Base-by-base conservation (phyloP, 2,888 invertebrate species). In the Pheosia tremula region DNA sequence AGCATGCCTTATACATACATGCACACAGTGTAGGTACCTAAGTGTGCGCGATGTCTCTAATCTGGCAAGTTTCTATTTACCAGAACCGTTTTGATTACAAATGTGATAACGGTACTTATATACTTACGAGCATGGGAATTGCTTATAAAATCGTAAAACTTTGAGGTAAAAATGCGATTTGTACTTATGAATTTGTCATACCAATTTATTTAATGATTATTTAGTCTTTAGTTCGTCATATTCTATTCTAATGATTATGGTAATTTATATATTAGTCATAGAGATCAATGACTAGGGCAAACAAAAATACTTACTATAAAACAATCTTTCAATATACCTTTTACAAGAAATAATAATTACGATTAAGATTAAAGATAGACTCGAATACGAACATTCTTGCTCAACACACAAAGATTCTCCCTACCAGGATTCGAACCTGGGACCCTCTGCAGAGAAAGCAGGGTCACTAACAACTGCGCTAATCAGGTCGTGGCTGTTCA, bases 1-100 rank as follows among this genome's bases (percentile, higher is more conserved):
- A 80, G 81, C 78, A 77, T 69, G 65, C 74, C 67, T 67, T 69
- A 68, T 64, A 65, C 68, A 55, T 55, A 52, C 52, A 56, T 56
- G 36, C 38, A 72, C 68, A 70, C 60, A 72, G 72, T 69, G 61
- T 65, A 62, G 55, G 55, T 52, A 60, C 60, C 58, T 59, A 68
- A 57, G 47, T 62, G 57, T 69, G 69, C 66, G 74, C 68, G 62
- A 59, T 62, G 66, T 71, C 68, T 71, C 56, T 69, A 61, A 63
- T 66, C 58, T 62, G 55, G 53, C 57, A 60, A 63, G 71, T 80
- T 77, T 80, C 71, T 78, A 75, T 74, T 60, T 62, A 55, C 59
- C 13, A 39, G 49, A 60, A 56, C 56, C 43, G 56, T 56, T 45
- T 56, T 36, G 45, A 56, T 56, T 36, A 45, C 56, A 45, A 56